Base-by-base conservation (phyloP, 2,113 vertebrate genomes). In the Dipodomys merriami region DNA sequence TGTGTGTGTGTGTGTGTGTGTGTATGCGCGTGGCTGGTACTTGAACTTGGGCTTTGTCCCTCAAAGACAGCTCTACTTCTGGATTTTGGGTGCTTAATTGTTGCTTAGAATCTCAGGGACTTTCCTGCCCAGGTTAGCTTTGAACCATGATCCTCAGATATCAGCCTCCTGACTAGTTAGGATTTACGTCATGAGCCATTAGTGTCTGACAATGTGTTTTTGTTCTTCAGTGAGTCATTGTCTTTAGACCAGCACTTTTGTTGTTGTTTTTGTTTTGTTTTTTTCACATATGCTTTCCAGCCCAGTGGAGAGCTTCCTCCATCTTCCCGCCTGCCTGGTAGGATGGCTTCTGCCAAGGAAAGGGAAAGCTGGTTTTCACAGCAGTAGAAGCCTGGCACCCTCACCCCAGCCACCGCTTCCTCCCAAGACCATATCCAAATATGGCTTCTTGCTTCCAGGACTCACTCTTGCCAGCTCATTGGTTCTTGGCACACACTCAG, bases 401-500 rank as follows among this genome's bases (percentile, higher is more conserved):
- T 49, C 91, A 49, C 20, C 49, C 92, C 33, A n/a, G 65, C 81
- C n/a, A 29, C 27, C 19, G 29, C 44, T 18, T 90, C 78, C 67
- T 76, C 46, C 7, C 49, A 86, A 60, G 35, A n/a, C 57, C 9
- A 0, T 71, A 33, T 72, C 46, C 19, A 93, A 93, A 10, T 65
- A 18, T 91, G 72, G 91, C 86, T 77, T 80, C 68, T 89, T 84
- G 27, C 60, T 93, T 80, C 68, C 57, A 44, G 15, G 69, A n/a
- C 30, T 13, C 25, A 0, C 22, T 68, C 0, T 44, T 71, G 76
- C 68, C 91, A 89, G 29, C 68, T 76, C 80, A 5, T 3, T 80
- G 72, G 44, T 64, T 68, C 71, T 80, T 67, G 35, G 72, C 62
- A 22, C 49, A 25, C 39, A 39, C n/a, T n/a, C 1, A 67, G 29